Evolutionary conservation across 92 coral and sea anemone species (phyloP), one percentile per base, ranked within the genome.

Genomic region (Metridium senile): DNA sequence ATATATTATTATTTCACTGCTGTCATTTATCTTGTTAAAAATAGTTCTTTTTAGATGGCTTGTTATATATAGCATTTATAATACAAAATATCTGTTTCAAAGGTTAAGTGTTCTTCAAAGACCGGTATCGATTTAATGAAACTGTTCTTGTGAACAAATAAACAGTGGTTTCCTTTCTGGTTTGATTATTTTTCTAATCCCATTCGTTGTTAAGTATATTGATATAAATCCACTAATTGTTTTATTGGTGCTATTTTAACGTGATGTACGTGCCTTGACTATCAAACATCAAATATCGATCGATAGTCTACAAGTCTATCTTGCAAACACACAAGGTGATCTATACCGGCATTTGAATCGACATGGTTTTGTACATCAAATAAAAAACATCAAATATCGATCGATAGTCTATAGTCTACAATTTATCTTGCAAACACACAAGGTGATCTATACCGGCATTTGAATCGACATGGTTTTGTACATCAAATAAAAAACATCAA

Each of bases 51-150:
- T n/a, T n/a, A n/a, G n/a, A n/a, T n/a, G n/a, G n/a, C n/a, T n/a
- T n/a, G n/a, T n/a, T n/a, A n/a, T n/a, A n/a, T n/a, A n/a, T n/a
- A n/a, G n/a, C n/a, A n/a, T n/a, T n/a, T n/a, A n/a, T n/a, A n/a
- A n/a, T n/a, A n/a, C n/a, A n/a, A n/a, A n/a, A 1, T 63, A 28
- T 28, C 22, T 11, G 26, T 21, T 28, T 28, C 43, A 63, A 63
- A 63, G 69, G 69, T 63, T 63, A 63, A 63, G 69, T 30, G 45
- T 3, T 63, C 27, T 31, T 28, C 11, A 63, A 31, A 63, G 69
- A 63, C 69, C 33, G n/a, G 17, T 63, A 63, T 63, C 69, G 23
- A 27, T 63, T 63, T 63, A 63, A 63, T 63, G 69, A 63, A 63
- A 63, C 31, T 21, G 39, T 10, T 23, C n/a, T 21, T 1, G 20